A percentile compares a stretch with the other conserved stretches of the same genome.
Conservation (phyloP, 2,113 vertebrate genomes). For the Tyrannus savana region DNA sequence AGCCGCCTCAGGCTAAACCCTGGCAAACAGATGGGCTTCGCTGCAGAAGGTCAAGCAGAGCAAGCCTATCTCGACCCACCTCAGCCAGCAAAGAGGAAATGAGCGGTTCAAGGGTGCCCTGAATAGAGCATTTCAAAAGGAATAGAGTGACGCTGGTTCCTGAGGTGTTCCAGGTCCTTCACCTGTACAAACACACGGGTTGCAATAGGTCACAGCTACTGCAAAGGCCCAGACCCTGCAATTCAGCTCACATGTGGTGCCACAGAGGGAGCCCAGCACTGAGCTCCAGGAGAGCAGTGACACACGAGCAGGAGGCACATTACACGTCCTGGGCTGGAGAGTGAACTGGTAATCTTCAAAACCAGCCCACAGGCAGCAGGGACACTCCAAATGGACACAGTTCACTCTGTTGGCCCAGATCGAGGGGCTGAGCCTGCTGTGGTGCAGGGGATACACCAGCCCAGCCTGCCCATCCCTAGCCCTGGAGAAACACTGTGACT, state of each 20-base stretch:
- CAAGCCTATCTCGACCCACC: not conserved
- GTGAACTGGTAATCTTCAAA: not conserved
- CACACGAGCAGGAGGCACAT: fast-evolving
- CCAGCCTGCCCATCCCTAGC: not conserved
- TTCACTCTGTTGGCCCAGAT: not conserved
- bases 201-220: not conserved
- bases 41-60: constrained; percentile 49
- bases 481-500: not conserved
- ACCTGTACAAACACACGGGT: not conserved
- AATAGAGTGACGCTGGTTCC: not conserved
- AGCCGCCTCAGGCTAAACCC: constrained; percentile 64
- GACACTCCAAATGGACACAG: not conserved
- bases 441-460: not conserved
- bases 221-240: not conserved
- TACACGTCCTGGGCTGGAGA: fast-evolving
- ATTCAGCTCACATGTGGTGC: not conserved
- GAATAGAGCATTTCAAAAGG: not conserved
- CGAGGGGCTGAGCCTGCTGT: fast-evolving
- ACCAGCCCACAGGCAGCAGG: not conserved
- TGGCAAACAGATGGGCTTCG: constrained; percentile 38
- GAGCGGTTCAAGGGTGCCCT: not conserved
- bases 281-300: not conserved
- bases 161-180: not conserved
- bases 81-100: not conserved
- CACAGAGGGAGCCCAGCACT: not conserved